These are phyloP conservation scores for Taphrorychus bicolor DNA, from an alignment of 2,888 invertebrate species.

Conservation along the genomic window DNA sequence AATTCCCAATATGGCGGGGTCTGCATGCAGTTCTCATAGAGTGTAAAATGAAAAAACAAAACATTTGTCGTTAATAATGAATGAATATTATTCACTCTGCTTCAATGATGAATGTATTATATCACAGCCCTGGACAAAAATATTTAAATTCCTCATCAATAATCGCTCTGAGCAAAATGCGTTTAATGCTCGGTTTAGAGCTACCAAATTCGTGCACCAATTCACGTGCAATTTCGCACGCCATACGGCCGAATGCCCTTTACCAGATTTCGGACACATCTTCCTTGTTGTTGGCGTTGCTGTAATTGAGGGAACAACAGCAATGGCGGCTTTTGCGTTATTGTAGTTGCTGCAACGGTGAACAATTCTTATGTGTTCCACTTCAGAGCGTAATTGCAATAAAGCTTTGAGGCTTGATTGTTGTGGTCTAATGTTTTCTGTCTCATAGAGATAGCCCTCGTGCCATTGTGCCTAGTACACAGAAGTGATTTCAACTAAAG, in stretches of 20 bases:
- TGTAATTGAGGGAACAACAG: not conserved
- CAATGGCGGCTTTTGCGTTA: not conserved
- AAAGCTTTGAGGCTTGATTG: not conserved
- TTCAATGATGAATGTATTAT: no score
- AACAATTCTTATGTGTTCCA: not conserved
- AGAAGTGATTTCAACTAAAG: no score
- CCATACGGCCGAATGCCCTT: not conserved
- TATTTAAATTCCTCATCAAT: not conserved
- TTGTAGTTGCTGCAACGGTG: not conserved
- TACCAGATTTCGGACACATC: not conserved
- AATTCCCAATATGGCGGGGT: no score
- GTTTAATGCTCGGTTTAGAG: slow-evolving; percentile 1
- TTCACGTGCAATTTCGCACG: slow-evolving; percentile 1
- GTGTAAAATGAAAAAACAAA: no score
- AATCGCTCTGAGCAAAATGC: not conserved
- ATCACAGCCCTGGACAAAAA: no score
- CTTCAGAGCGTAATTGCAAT: not conserved
- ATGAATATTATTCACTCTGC: no score
- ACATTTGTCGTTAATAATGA: no score
- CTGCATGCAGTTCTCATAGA: no score
- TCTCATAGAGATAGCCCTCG: no score
- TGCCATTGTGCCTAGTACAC: no score
- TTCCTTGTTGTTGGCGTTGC: not conserved
- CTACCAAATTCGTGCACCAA: not conserved
- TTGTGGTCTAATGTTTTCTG: not conserved